Evolutionary conservation across 2,888 invertebrate genomes (phyloP).

Genomic region (Xanthia icteritia): DNA sequence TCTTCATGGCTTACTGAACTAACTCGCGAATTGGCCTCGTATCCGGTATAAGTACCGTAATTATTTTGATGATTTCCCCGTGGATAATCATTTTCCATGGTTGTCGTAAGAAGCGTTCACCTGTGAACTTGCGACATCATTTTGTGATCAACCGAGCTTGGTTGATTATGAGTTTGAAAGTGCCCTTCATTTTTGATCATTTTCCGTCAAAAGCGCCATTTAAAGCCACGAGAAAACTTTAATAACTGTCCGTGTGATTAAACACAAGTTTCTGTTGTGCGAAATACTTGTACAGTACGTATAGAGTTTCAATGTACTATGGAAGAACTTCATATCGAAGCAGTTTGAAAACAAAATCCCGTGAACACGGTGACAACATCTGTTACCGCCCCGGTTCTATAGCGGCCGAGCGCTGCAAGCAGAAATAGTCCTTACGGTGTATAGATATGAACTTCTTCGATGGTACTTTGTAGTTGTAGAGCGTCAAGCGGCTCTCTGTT

Average conservation of each 20-base stretch:
- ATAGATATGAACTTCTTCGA: too few species aligned
- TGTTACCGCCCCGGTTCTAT: too few species aligned
- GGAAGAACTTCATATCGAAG: too few species aligned
- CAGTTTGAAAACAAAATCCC: too few species aligned
- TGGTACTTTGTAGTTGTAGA: not conserved
- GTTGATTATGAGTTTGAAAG: slow-evolving; percentile 31
- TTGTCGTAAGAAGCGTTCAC: slow-evolving; percentile 41
- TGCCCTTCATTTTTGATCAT: not conserved
- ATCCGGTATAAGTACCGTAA: not conserved
- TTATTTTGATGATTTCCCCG: slow-evolving; percentile 8
- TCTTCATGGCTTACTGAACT: not conserved
- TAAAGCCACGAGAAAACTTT: not conserved
- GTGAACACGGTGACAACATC: too few species aligned
- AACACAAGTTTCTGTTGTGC: not conserved
- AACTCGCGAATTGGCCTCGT: not conserved
- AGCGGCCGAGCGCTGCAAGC: too few species aligned
- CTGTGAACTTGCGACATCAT: slow-evolving; percentile 43
- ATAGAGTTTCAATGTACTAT: not conserved
- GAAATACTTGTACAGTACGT: not conserved
- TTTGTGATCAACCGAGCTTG: slow-evolving; percentile 28
- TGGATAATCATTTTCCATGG: slow-evolving; percentile 23
- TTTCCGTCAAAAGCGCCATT: not conserved
- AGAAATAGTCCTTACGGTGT: too few species aligned
- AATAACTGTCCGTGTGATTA: not conserved
- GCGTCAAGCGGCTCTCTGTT: not conserved